Evolutionary conservation across 2,888 invertebrate species (phyloP).

Genomic region (Morpho deidamia): DNA sequence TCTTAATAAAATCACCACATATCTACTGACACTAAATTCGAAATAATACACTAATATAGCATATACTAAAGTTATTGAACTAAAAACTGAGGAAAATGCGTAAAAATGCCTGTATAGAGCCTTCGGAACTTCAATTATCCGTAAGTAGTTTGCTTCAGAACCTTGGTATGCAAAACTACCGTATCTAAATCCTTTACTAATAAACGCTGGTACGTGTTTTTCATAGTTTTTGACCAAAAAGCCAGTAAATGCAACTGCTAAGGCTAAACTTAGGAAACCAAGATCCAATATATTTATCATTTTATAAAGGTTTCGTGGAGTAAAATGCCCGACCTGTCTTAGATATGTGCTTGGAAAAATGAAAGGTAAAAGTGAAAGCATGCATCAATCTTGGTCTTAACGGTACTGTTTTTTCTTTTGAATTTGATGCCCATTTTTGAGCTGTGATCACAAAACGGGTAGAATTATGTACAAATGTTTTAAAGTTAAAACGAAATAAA

Average conservation of each 20-base stretch:
- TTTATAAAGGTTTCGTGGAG: conserved; percentile 1
- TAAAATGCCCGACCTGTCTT: too few relatives aligned
- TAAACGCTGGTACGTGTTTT: conserved; percentile 80
- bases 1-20: conserved; percentile 67
- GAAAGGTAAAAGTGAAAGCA: too few relatives aligned
- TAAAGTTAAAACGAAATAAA: too few relatives aligned
- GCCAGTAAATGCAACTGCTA: conserved; percentile 74
- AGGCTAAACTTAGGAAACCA: conserved; percentile 59
- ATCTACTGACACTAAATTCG: conserved; percentile 62
- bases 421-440: too few relatives aligned
- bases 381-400: too few relatives aligned
- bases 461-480: too few relatives aligned
- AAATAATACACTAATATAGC: conserved; percentile 70
- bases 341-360: too few relatives aligned
- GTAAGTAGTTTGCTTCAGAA: conserved; percentile 57
- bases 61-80: conserved; percentile 66
- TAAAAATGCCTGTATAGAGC: conserved; percentile 91
- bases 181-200: conserved; percentile 83
- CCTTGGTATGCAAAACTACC: conserved; percentile 84
- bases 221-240: conserved; percentile 82
- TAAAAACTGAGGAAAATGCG: conserved; percentile 80
- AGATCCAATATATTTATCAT: conserved; percentile 67
- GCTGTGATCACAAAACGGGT: too few relatives aligned
- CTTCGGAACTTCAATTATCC: conserved; percentile 84
- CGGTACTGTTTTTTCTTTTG: too few relatives aligned